These are phyloP conservation scores for Chiridota heheva DNA, from an alignment of 35 echinoderm and acorn worm species.

Conservation along the genomic window DNA sequence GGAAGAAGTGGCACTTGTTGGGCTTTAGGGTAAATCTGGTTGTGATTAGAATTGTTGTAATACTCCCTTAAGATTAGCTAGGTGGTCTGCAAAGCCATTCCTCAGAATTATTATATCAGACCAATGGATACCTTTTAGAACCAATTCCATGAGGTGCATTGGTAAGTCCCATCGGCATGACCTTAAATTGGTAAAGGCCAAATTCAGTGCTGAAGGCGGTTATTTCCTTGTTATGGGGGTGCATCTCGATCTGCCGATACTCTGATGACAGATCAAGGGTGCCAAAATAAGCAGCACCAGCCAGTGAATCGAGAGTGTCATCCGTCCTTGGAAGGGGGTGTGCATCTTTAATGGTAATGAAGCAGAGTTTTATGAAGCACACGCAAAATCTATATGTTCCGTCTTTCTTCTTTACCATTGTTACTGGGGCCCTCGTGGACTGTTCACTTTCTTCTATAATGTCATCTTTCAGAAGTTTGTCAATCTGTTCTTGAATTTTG, in stretches of 20 bases:
- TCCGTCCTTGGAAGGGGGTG: background rate
- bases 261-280: too few species aligned
- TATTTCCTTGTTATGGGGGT: background rate
- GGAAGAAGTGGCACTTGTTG: conserved; percentile 2
- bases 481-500: background rate
- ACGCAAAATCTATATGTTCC: background rate
- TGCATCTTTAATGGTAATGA: background rate
- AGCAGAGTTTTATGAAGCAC: background rate
- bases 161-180: background rate
- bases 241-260: too few species aligned
- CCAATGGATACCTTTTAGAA: too few species aligned
- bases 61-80: too few species aligned
- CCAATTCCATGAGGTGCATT: conserved; percentile 11
- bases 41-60: background rate
- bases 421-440: background rate
- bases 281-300: background rate
- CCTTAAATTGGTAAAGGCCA: conserved; percentile 11
- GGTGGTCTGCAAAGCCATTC: too few species aligned
- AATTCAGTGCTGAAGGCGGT: background rate
- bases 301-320: too few species aligned
- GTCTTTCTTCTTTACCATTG: conserved; percentile 3
- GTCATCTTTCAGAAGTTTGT: conserved; percentile 1
- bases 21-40: background rate
- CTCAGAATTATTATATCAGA: too few species aligned
- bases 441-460: conserved; percentile 6